phyloP scores from a whole-genome alignment of 2,888 invertebrate genomes.

The Zele albiditarsus region DNA sequence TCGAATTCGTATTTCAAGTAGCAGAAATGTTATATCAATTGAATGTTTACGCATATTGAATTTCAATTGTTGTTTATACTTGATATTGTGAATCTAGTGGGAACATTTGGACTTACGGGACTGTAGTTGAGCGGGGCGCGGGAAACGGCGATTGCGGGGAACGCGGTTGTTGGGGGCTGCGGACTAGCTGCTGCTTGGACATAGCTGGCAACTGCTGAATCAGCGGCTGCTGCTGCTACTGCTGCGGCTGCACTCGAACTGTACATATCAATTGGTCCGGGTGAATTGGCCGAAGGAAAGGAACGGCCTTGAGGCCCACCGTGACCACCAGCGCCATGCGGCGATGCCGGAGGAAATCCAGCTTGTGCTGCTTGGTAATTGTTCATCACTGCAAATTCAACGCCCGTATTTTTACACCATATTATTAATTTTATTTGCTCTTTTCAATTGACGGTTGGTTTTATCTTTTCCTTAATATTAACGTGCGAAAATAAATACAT shows the following conservation, averaged over 20 bases:
- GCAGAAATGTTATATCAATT: too few relatives aligned
- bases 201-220: slow-evolving; percentile 88
- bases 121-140: slow-evolving; percentile 94
- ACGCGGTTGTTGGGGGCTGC: slow-evolving; percentile 90
- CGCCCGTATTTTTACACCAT: slow-evolving; percentile 13
- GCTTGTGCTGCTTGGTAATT: slow-evolving; percentile 91
- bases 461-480: slow-evolving; percentile 9
- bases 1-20: too few relatives aligned
- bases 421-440: slow-evolving; percentile 10
- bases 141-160: slow-evolving; percentile 94
- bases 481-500: background rate
- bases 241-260: slow-evolving; percentile 85
- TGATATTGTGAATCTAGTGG: background rate
- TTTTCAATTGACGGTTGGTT: background rate
- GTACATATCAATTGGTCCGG: slow-evolving; percentile 95
- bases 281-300: slow-evolving; percentile 94
- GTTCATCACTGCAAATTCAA: slow-evolving; percentile 88
- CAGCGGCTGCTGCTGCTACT: slow-evolving; percentile 75
- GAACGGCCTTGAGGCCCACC: slow-evolving; percentile 79
- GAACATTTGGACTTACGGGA: slow-evolving; percentile 82
- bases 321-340: slow-evolving; percentile 80
- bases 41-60: too few relatives aligned
- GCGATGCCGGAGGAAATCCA: slow-evolving; percentile 88
- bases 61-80: too few relatives aligned
- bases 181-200: slow-evolving; percentile 96